A percentile compares a stretch with the other conserved stretches of the same genome.
Evolutionary conservation across 2,888 invertebrate species (phyloP).

Genomic region (Euzophera pinguis): DNA sequence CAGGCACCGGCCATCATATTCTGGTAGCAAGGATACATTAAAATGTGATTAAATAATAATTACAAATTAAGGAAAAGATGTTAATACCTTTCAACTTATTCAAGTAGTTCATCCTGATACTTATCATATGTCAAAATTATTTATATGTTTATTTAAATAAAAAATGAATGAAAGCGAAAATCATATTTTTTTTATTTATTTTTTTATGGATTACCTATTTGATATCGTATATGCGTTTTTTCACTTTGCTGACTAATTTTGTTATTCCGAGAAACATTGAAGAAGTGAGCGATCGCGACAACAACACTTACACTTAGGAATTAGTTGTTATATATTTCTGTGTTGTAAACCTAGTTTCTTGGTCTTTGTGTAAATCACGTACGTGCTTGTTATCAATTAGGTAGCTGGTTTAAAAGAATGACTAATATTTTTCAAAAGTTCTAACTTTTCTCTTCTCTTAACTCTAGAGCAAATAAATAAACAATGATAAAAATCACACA

Average conservation of each 20-base stretch:
- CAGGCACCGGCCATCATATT: conserved; percentile 42
- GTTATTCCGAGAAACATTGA: conserved; percentile 58
- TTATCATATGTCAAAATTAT: too few species aligned
- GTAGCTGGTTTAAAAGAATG: background rate
- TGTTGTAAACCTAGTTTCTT: conserved; percentile 70
- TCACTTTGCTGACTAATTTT: conserved; percentile 32
- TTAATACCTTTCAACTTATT: conserved; percentile 43
- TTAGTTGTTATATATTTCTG: conserved; percentile 67
- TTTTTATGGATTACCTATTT: too few species aligned
- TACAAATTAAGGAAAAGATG: conserved; percentile 51
- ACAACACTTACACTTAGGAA: conserved; percentile 55
- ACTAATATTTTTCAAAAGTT: background rate
- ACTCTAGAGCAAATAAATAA: too few species aligned
- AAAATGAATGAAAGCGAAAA: too few species aligned
- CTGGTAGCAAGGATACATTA: conserved; percentile 49
- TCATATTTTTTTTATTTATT: too few species aligned
- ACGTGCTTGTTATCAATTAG: background rate
- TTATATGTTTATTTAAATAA: too few species aligned
- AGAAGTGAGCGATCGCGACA: conserved; percentile 67
- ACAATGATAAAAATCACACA: too few species aligned
- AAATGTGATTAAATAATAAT: conserved; percentile 64
- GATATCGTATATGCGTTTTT: conserved; percentile 40
- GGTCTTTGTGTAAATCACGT: conserved; percentile 7
- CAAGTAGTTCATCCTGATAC: conserved; percentile 51
- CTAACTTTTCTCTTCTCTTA: too few species aligned